A percentile compares a stretch with the other conserved stretches of the same genome.
These are phyloP conservation scores for Brachionus sp. DNA, from an alignment of 1,140 invertebrate genomes.

Conservation along the genomic window DNA sequence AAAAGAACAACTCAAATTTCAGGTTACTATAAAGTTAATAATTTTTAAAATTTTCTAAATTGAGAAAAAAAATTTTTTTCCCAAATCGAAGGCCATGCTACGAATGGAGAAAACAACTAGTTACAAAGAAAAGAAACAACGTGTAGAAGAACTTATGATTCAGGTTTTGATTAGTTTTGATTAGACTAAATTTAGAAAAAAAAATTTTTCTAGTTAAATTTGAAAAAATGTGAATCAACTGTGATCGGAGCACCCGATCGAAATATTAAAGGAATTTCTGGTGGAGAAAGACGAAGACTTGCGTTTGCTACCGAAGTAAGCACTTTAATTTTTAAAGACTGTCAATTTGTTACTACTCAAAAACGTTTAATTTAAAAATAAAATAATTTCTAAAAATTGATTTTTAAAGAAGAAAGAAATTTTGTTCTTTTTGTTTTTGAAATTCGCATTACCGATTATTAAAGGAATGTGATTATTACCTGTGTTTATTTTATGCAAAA, in stretches of 20 bases:
- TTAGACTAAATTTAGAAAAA: not conserved
- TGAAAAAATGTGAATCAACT: slow-evolving; percentile 32
- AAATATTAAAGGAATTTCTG: slow-evolving; percentile 82
- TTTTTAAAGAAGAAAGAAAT: no score
- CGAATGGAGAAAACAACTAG: slow-evolving; percentile 5
- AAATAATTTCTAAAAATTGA: no score
- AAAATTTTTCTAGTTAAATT: slow-evolving; percentile 2
- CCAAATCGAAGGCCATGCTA: not conserved
- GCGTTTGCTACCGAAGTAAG: slow-evolving; percentile 83
- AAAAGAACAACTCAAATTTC: slow-evolving; percentile 63
- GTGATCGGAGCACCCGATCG: slow-evolving; percentile 49
- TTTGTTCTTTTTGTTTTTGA: no score
- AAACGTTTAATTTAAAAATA: no score
- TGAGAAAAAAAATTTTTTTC: no score
- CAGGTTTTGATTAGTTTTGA: not conserved
- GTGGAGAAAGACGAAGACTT: slow-evolving; percentile 89
- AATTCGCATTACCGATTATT: no score
- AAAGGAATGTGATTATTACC: no score
- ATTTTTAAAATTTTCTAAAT: not conserved
- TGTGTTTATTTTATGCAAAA: no score
- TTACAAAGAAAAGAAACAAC: slow-evolving; percentile 8
- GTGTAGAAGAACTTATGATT: slow-evolving; percentile 6
- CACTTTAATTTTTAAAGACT: not conserved
- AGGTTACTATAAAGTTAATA: slow-evolving; percentile 46
- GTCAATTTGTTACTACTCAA: no score